These are phyloP conservation scores for Menidia menidia DNA, from an alignment of 2,797 vertebrate genomes.

Conservation along the genomic window DNA sequence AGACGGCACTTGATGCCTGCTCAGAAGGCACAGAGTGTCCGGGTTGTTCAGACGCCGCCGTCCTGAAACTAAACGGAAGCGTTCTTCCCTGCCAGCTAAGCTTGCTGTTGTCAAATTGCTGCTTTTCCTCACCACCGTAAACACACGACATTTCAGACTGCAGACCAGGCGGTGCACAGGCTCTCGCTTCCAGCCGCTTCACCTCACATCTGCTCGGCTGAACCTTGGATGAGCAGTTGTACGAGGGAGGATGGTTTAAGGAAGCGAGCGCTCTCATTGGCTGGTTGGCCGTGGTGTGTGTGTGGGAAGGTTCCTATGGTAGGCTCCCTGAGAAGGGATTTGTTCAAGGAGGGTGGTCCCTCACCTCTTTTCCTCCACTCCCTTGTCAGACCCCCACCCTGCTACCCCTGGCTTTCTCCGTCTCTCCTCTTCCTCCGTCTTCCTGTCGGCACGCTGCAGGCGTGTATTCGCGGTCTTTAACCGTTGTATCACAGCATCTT, in stretches of 20 bases:
- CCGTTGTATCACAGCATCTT: conserved; percentile 30
- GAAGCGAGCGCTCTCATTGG: conserved; percentile 75
- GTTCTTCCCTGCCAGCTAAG: conserved; percentile 6
- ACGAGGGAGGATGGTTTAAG: conserved; percentile 74
- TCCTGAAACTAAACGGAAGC: conserved; percentile 2
- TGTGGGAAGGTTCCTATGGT: conserved; percentile 75
- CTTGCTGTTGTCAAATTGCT: conserved; percentile 9
- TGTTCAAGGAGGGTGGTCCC: conserved; percentile 74
- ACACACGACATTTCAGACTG: conserved; percentile 54
- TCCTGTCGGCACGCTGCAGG: conserved; percentile 48
- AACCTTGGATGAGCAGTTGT: conserved; percentile 75
- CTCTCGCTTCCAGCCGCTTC: conserved; percentile 55
- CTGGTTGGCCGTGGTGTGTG: conserved; percentile 72
- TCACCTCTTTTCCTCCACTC: conserved; percentile 61
- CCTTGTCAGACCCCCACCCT: conserved; percentile 46
- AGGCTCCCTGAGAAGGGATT: conserved; percentile 63
- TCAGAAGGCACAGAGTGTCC: conserved; percentile 33
- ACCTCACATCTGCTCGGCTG: conserved; percentile 70
- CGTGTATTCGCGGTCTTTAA: conserved; percentile 20
- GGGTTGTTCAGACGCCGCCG: conserved; percentile 14
- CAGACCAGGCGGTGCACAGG: conserved; percentile 57
- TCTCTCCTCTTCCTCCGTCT: conserved; percentile 33
- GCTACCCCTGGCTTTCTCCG: conserved; percentile 35
- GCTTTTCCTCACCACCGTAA: conserved; percentile 12
- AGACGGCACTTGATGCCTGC: conserved; percentile 31